phyloP scores from a whole-genome alignment of 64 coral and sea anemone species.

The Porites lutea region DNA sequence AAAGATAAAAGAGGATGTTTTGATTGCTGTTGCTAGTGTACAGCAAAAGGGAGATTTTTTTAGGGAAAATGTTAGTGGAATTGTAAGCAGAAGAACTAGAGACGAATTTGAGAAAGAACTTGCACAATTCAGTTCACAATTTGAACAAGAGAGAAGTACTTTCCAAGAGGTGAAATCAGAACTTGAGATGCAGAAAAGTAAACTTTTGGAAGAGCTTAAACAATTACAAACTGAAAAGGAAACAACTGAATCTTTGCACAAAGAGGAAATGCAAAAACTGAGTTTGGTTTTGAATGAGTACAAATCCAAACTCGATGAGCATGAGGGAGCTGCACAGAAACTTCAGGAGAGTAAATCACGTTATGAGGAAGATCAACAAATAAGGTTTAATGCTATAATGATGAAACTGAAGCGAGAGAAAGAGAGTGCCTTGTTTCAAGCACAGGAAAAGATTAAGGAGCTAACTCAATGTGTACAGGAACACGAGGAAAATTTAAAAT shows the following conservation, averaged over 20 bases:
- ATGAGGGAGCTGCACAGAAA: conserved; percentile 58
- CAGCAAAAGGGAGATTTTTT: conserved; percentile 34
- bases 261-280: conserved; percentile 48
- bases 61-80: conserved; percentile 44
- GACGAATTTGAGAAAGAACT: conserved; percentile 52
- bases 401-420: conserved; percentile 84
- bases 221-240: conserved; percentile 66
- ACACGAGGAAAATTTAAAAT: conserved; percentile 55
- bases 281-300: conserved; percentile 49
- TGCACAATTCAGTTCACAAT: conserved; percentile 41
- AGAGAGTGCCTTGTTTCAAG: conserved; percentile 66
- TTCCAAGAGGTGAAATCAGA: conserved; percentile 40
- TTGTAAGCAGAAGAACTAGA: conserved; percentile 34
- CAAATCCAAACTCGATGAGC: conserved; percentile 72
- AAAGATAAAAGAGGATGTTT: conserved; percentile 38
- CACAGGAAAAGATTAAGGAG: conserved; percentile 66
- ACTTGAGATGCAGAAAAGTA: conserved; percentile 46
- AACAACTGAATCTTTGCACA: conserved; percentile 33
- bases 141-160: conserved; percentile 58
- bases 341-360: conserved; percentile 74
- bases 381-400: conserved; percentile 92
- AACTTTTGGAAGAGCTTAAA: conserved; percentile 56
- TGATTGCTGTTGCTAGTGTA: not conserved
- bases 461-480: conserved; percentile 27
- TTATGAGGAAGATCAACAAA: conserved; percentile 92